Evolutionary conservation across 2,113 vertebrate genomes (phyloP).

Genomic region (Elachura formosa): DNA sequence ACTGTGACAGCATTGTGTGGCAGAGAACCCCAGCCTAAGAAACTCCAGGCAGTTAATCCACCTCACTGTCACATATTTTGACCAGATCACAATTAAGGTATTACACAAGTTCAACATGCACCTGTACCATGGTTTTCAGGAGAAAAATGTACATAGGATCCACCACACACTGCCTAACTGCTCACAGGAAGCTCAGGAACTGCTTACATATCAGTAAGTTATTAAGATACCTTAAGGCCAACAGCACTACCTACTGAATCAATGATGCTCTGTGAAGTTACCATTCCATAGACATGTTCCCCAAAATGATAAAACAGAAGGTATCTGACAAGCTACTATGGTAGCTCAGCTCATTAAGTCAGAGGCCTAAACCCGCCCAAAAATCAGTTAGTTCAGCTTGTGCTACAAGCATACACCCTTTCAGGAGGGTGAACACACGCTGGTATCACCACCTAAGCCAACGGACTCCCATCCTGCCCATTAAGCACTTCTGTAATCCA

Average conservation of each 20-base stretch:
- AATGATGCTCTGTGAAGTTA: background rate
- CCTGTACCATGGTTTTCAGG: constrained; percentile 20
- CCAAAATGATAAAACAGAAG: constrained; percentile 8
- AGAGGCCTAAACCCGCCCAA: constrained; percentile 54
- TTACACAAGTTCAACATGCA: constrained; percentile 25
- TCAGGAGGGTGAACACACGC: constrained; percentile 33
- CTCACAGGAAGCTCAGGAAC: background rate
- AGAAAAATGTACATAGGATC: constrained; percentile 34
- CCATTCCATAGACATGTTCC: constrained; percentile 11
- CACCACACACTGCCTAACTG: constrained; percentile 33
- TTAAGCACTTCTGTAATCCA: constrained; percentile 27
- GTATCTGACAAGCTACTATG: constrained; percentile 16
- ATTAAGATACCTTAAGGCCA: constrained; percentile 18
- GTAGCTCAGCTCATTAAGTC: constrained; percentile 36
- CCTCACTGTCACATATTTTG: constrained; percentile 1
- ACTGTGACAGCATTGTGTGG: background rate
- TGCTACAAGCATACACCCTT: constrained; percentile 11
- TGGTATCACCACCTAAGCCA: constrained; percentile 40
- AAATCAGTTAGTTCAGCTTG: constrained; percentile 35
- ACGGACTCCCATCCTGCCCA: background rate
- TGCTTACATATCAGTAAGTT: constrained; percentile 12
- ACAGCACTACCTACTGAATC: constrained; percentile 36
- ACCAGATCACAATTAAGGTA: background rate
- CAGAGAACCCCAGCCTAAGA: constrained; percentile 34
- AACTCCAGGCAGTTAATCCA: constrained; percentile 32